These are phyloP conservation scores for Gallirallus australis DNA, from an alignment of 2,797 vertebrate genomes.

Conservation along the genomic window DNA sequence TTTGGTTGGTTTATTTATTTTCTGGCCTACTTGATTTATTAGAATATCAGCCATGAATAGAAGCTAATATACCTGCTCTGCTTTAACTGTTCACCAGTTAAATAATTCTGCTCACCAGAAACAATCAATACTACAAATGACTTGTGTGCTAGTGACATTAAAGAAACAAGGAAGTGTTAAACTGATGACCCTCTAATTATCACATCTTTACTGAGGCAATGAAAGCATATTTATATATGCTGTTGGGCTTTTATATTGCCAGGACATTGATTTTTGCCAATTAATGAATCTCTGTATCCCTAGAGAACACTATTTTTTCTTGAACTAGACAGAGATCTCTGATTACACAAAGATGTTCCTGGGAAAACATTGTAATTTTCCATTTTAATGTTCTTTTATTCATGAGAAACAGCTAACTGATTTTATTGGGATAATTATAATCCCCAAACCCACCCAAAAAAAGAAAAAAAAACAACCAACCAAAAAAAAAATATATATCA, in stretches of 20 bases:
- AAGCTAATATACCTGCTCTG: not conserved
- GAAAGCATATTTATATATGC: conserved; percentile 7
- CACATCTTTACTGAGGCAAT: not conserved
- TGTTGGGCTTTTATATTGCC: not conserved
- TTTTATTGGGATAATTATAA: not conserved
- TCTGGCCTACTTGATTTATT: not conserved
- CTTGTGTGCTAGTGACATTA: not conserved
- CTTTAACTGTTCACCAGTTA: conserved; percentile 1
- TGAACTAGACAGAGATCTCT: not conserved
- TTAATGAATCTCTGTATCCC: not conserved
- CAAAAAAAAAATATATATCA: not conserved
- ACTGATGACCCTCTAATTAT: not conserved
- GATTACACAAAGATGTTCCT: not conserved
- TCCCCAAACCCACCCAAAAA: not conserved
- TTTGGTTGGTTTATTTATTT: not conserved
- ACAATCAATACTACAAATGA: not conserved
- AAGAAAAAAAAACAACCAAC: too few species aligned
- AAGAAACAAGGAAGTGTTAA: conserved; percentile 24
- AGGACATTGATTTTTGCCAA: conserved; percentile 6
- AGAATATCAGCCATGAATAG: not conserved
- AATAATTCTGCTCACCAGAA: not conserved
- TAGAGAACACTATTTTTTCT: not conserved
- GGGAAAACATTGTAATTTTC: not conserved
- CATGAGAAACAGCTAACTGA: not conserved
- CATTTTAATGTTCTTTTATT: not conserved